Base-by-base conservation (phyloP, 2,113 vertebrate genomes). In the Leucoraja erinaceus region DNA sequence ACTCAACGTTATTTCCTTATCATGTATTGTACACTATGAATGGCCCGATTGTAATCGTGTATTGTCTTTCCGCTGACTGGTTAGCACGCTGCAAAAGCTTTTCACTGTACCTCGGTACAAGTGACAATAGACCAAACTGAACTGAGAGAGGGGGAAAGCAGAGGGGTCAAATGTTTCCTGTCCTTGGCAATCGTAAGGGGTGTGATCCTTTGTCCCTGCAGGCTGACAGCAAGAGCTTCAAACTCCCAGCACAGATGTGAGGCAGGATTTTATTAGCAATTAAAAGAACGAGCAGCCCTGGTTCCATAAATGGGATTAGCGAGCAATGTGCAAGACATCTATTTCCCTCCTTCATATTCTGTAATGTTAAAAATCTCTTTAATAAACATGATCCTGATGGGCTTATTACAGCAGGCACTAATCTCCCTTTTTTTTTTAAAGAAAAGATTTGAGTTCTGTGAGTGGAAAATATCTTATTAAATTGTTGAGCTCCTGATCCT, bases 401-500 rank as follows among this genome's bases (percentile, higher is more conserved):
- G 90, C 72, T 63, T 75, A 90, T 76, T 93, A 33, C 70, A 88
- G 74, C 70, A 66, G 47, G 31, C 93, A 78, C 22, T n/a, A 70
- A n/a, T 75, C 31, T 56, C 47, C 12, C 1, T 63, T 88, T 63
- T 10, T 28, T 38, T 88, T 76, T 31, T 76, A 61, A 61, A 86
- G 38, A 93, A 88, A 47, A 86, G 74, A 47, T 47, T 66, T 90
- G 84, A 78, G 38, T 56, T 11, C 93, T 93, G 56, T 61, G 54
- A 90, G 90, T 90, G 22, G 56, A 56, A 56, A 54, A 18, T 61
- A 8, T 18, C 93, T 93, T 84, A 93, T 93, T 93, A 77, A 91
- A 56, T 84, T 93, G 83, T 93, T 93, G 90, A 93, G 93, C 93
- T 90, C 59, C 72, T 93, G 72, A 90, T 63, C 88, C 88, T 70